Percentiles rank a stretch among this genome's conserved stretches.
Conservation (phyloP, 2,113 vertebrate genomes). For the Pseudois nayaur region DNA sequence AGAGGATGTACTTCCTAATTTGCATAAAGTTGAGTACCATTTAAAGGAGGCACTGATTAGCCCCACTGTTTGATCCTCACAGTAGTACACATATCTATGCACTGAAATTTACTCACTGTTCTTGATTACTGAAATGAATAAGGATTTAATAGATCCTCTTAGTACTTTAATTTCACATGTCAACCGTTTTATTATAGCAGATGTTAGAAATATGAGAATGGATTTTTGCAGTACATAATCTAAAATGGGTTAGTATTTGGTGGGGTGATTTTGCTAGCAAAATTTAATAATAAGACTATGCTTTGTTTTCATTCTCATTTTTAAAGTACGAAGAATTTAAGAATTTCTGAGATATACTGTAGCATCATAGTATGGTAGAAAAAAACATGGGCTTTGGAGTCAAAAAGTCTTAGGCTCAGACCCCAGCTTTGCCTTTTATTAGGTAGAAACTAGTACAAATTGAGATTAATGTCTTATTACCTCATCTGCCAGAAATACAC, state of each 20-base stretch:
- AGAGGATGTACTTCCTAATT: not conserved
- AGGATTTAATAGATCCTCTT: not conserved
- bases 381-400: not conserved
- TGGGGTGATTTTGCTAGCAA: not conserved
- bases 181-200: slow-evolving; percentile 1
- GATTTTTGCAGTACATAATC: not conserved
- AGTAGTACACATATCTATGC: not conserved
- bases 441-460: not conserved
- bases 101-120: slow-evolving; percentile 17
- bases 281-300: slow-evolving; percentile 9
- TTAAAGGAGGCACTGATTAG: not conserved
- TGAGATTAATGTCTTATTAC: not conserved
- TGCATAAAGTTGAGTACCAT: not conserved
- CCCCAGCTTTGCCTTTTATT: not conserved
- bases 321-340: not conserved
- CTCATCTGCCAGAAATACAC: slow-evolving; percentile 1
- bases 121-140: not conserved
- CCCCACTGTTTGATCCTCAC: not conserved
- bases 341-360: not conserved
- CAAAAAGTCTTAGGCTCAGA: not conserved
- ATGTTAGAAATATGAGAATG: not conserved
- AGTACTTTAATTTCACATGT: not conserved
- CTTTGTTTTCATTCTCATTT: not conserved
- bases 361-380: not conserved
- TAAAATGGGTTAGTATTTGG: slow-evolving; percentile 36